Evolutionary conservation across 2,888 invertebrate genomes (phyloP).

Genomic region (Cheilosia vulpina): DNA sequence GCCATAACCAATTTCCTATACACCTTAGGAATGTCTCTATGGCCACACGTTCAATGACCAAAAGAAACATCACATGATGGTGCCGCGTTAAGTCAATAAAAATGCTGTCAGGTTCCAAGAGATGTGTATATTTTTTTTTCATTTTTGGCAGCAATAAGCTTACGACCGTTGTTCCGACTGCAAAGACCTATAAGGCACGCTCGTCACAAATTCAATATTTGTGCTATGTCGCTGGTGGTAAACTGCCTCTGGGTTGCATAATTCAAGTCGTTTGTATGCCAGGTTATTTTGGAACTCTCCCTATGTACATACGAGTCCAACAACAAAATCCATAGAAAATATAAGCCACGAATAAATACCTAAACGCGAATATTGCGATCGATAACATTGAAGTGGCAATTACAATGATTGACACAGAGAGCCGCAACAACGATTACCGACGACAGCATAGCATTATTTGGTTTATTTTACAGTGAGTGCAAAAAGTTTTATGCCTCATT

Average conservation of each 20-base stretch:
- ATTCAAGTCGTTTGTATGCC: conserved; percentile 68
- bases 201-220: conserved; percentile 41
- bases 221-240: not conserved
- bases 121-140: not conserved
- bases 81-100: conserved; percentile 46
- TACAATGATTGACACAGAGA: conserved; percentile 69
- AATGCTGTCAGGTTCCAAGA: conserved; percentile 59
- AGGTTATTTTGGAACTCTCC: conserved; percentile 66
- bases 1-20: conserved; percentile 40
- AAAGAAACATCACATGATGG: conserved; percentile 62
- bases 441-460: conserved; percentile 19
- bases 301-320: conserved; percentile 19
- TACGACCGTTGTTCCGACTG: not conserved
- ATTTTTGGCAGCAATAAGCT: conserved; percentile 39
- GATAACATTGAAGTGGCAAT: conserved; percentile 65
- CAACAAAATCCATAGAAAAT: conserved; percentile 14
- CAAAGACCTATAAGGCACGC: conserved; percentile 34
- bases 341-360: conserved; percentile 51
- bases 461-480: not conserved
- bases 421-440: conserved; percentile 56
- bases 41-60: conserved; percentile 49
- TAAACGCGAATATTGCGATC: conserved; percentile 62
- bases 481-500: not conserved
- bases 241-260: conserved; percentile 56
- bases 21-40: conserved; percentile 62